Evolutionary conservation across 2,888 invertebrate genomes (phyloP).

Genomic region (Opisthograptis luteolata): DNA sequence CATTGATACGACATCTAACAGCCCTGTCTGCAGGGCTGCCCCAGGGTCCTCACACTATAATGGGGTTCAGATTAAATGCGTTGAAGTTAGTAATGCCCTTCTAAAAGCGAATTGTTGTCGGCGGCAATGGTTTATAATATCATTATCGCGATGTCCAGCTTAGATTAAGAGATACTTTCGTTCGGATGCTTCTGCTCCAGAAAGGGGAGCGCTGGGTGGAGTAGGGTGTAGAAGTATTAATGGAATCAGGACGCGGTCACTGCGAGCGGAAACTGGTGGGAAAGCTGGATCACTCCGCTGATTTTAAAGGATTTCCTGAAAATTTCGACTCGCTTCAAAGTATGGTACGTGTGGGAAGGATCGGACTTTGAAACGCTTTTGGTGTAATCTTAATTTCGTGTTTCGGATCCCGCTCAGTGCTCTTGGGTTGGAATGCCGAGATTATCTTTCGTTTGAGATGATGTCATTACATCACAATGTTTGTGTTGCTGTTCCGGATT

Average conservation of each 20-base stretch:
- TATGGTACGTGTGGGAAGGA: constrained; percentile 51
- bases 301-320: constrained; percentile 70
- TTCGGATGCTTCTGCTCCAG: constrained; percentile 44
- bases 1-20: constrained; percentile 41
- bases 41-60: constrained; percentile 57
- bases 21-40: constrained; percentile 41
- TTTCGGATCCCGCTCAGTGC: constrained; percentile 34
- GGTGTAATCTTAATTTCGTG: constrained; percentile 48
- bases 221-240: constrained; percentile 51
- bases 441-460: background rate
- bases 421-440: constrained; percentile 23
- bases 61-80: constrained; percentile 73
- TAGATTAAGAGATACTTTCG: constrained; percentile 73
- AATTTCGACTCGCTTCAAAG: constrained; percentile 58
- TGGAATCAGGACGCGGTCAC: constrained; percentile 69
- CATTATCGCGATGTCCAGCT: constrained; percentile 73
- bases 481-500: too few species aligned
- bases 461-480: too few species aligned
- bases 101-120: constrained; percentile 79
- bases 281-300: constrained; percentile 56
- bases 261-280: constrained; percentile 38
- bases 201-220: constrained; percentile 43
- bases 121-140: constrained; percentile 74
- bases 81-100: constrained; percentile 71
- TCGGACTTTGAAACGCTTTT: constrained; percentile 58